phyloP scores from a whole-genome alignment of 2,113 vertebrate genomes.

The Chloropsis cyanopogon region DNA sequence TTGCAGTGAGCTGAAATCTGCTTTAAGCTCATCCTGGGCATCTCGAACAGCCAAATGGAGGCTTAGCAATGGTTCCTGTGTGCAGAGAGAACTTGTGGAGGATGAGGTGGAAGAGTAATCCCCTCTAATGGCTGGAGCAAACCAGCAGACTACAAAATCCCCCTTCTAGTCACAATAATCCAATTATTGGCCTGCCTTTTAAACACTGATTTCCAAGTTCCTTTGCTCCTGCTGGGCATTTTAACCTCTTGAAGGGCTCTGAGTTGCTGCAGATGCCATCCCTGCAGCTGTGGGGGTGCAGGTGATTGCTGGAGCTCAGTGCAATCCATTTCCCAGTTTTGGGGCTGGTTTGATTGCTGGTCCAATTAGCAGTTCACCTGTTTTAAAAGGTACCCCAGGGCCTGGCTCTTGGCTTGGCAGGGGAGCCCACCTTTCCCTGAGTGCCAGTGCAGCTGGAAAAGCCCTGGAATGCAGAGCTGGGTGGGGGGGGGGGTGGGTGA shows the following conservation, averaged over 20 bases:
- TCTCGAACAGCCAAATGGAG: neutral
- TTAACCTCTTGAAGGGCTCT: neutral
- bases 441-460: rapidly evolving
- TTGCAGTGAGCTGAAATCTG: neutral
- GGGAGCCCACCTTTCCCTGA: neutral
- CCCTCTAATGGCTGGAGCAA: neutral
- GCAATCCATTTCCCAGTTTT: rapidly evolving
- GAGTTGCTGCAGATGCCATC: neutral
- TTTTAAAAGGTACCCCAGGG: neutral
- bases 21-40: neutral
- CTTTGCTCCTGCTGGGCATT: neutral
- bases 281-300: neutral
- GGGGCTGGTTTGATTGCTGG: neutral
- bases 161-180: neutral
- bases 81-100: neutral
- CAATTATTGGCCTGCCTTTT: neutral
- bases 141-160: neutral
- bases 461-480: neutral
- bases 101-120: neutral
- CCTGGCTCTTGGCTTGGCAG: neutral
- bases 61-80: neutral
- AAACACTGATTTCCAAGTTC: neutral
- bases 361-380: rapidly evolving
- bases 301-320: neutral
- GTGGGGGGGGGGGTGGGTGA: neutral